Base-by-base conservation (phyloP, 2,888 invertebrate species). In the Dascillus cervinus region DNA sequence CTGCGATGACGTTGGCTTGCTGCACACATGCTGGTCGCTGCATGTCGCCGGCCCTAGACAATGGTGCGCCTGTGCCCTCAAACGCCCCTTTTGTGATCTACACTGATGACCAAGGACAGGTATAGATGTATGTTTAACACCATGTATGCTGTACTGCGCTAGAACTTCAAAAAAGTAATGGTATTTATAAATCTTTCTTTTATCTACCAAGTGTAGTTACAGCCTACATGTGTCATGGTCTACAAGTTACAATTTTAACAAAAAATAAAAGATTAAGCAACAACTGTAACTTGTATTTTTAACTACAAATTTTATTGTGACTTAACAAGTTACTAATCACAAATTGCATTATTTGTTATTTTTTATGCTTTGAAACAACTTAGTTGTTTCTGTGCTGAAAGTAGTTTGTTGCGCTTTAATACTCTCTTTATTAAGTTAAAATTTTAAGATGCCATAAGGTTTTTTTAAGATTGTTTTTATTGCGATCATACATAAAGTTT, bases 21-120 rank as follows among this genome's bases (percentile, higher is more conserved):
- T 61, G 62, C 63, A 61, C 63, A 63, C 64, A 62, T 59, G 53
- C 53, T 53, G 66, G 66, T 68, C 69, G 69, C 71, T 71, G 71
- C 71, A 71, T 72, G 71, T 70, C 60, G 70, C 70, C 62, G 58
- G 56, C 51, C 52, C 60, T 65, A 71, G 71, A 71, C 70, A 71
- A 69, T 72, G 72, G 71, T 68, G 68, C 70, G 69, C 70, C 81
- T 75, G 77, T 83, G 75, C 83, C 86, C 67, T 76, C 79, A 72
- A 90, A 90, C 75, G 88, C 87, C 77, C 84, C 84, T 70, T 87
- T 82, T 78, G 88, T 90, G 76, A 82, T 84, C 77, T 90, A 90
- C 82, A 89, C 89, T 75, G 90, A 90, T 77, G 84, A 85, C 71
- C 84, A 85, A 77, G 89, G 87, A 81, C 89, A 90, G 90, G 90